phyloP scores from a whole-genome alignment of 2,797 vertebrate genomes.

The Echeneis naucrates region DNA sequence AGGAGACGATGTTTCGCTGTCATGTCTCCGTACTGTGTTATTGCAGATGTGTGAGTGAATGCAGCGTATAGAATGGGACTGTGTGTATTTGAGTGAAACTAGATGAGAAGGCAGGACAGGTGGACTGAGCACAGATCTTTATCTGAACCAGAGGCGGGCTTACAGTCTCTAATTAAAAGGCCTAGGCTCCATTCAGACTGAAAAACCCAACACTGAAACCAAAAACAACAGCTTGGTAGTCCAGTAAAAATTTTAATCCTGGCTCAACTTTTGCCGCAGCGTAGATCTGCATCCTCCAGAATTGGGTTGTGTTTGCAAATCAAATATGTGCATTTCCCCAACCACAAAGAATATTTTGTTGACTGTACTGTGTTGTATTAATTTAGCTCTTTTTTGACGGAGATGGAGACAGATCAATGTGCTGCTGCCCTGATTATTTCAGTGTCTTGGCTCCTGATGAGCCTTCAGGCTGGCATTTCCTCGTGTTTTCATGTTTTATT shows the following conservation, averaged over 20 bases:
- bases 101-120: not conserved
- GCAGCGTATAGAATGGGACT: not conserved
- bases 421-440: conserved; percentile 1
- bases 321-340: not conserved
- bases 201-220: not conserved
- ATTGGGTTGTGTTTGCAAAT: not conserved
- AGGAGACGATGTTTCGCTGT: not conserved
- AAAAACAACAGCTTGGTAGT: not conserved
- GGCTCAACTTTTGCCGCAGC: not conserved
- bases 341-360: not conserved
- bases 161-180: not conserved
- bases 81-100: not conserved
- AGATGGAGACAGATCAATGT: not conserved
- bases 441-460: conserved; percentile 7
- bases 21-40: not conserved
- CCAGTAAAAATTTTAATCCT: not conserved
- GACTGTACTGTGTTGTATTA: not conserved
- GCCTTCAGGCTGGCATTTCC: not conserved
- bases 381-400: not conserved
- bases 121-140: not conserved
- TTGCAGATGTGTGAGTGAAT: not conserved
- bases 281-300: not conserved
- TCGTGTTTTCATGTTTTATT: not conserved
- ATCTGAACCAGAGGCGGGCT: not conserved
- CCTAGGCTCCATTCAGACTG: not conserved